These are phyloP conservation scores for Drosophila micromelanica DNA, from an alignment of 1,140 invertebrate species.

Conservation along the genomic window DNA sequence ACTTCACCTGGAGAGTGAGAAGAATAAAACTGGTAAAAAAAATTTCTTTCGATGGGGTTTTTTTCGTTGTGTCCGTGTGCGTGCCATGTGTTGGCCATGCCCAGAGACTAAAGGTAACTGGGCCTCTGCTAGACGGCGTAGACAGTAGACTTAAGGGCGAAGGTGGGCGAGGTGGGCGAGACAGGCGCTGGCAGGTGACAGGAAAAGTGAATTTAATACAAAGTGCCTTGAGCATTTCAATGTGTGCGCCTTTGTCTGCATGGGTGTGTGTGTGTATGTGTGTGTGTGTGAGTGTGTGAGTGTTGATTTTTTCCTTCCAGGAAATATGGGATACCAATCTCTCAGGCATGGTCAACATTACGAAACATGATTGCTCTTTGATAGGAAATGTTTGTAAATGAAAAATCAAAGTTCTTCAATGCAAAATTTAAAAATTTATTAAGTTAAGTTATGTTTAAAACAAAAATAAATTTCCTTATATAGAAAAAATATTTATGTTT, in stretches of 20 bases:
- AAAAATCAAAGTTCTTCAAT: no score
- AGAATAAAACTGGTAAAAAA: conserved; percentile 15
- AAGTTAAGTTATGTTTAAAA: no score
- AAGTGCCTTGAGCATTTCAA: conserved; percentile 63
- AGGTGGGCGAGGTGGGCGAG: no score
- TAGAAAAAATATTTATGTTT: no score
- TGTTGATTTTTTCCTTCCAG: conserved; percentile 21
- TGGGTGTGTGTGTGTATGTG: conserved; percentile 6
- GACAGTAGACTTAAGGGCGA: neutral
- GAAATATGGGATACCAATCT: conserved; percentile 18
- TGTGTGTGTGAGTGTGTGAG: conserved; percentile 12
- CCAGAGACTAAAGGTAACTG: conserved; percentile 34
- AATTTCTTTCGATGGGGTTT: conserved; percentile 21
- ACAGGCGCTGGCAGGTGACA: conserved; percentile 55
- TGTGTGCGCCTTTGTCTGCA: conserved; percentile 4
- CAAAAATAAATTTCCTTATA: no score
- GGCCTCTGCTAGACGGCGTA: conserved; percentile 6
- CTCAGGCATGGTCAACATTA: neutral
- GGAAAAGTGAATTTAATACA: conserved; percentile 69
- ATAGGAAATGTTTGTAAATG: neutral
- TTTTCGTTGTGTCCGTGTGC: conserved; percentile 15
- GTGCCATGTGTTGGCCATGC: conserved; percentile 40
- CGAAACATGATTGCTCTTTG: conserved; percentile 13
- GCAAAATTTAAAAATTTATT: no score
- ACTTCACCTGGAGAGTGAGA: conserved; percentile 33